Evolutionary conservation across 2,888 invertebrate species (phyloP), one percentile per base, ranked within the genome.

Genomic region (Epiblema foenella): DNA sequence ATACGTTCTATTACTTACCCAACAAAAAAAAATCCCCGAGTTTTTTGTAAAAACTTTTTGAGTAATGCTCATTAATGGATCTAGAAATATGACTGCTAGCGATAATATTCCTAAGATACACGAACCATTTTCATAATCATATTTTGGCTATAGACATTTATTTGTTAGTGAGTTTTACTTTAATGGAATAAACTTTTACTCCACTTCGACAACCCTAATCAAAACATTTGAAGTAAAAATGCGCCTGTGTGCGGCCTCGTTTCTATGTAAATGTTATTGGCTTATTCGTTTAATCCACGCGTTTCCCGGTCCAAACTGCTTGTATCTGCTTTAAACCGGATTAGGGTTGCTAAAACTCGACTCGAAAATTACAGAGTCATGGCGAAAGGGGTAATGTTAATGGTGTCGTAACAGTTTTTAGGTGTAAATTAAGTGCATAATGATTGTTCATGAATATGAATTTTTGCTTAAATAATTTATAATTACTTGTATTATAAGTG

Each of bases 251-350:
- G 79, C 83, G 84, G 81, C 79, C 79, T 89, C 86, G 88, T 92
- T 90, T 88, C 86, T 90, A 92, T 92, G 92, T 88, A 85, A 92
- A 92, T 91, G 87, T 89, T 90, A 91, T 91, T 86, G 88, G 82
- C 83, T 85, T 86, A 85, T 89, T 84, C 86, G 86, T 86, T 91
- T 91, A 90, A 91, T 91, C 91, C 90, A 75, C 83, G 87, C 86
- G 85, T 86, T 79, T 85, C 81, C 86, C 84, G 85, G 85, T 83
- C 79, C 83, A 78, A 88, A 88, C 90, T 83, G 84, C 89, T 80
- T 89, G 89, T 83, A 82, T 88, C 89, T 86, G 85, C 85, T 85
- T 88, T 86, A 83, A 86, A 85, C 87, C 74, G 84, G 89, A 89
- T 89, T 88, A 92, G 90, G 91, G 91, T 67, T 89, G 89, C 77